Evolutionary conservation across 2,113 vertebrate genomes (phyloP).

Genomic region (Halichoeres trimaculatus): DNA sequence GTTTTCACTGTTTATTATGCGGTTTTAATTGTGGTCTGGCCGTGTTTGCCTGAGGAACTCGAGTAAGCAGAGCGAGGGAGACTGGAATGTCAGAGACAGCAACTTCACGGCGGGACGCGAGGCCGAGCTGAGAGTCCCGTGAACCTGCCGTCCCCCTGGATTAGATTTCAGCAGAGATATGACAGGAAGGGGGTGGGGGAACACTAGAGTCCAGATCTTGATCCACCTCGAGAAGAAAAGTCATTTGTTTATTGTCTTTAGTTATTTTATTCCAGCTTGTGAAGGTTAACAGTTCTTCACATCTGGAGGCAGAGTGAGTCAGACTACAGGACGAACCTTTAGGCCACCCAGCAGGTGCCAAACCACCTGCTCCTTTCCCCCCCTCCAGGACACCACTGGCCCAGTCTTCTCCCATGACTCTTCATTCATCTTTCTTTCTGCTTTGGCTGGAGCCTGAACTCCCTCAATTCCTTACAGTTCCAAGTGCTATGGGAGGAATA

Average conservation of each 20-base stretch:
- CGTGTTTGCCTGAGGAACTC: constrained; percentile 26
- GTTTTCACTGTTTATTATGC: constrained; percentile 69
- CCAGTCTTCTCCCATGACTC: constrained; percentile 2
- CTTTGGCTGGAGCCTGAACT: constrained; percentile 53
- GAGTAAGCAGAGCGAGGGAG: constrained; percentile 35
- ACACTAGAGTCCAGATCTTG: constrained; percentile 15
- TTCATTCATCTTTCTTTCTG: constrained; percentile 28
- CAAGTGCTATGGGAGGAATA: constrained; percentile 44
- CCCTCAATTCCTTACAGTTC: constrained; percentile 42
- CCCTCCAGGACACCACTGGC: background rate
- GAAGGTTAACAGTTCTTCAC: constrained; percentile 22
- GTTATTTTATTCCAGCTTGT: constrained; percentile 37
- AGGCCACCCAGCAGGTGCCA: constrained; percentile 61
- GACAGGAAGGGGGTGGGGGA: background rate
- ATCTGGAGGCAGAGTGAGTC: constrained; percentile 31
- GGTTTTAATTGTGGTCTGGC: constrained; percentile 64
- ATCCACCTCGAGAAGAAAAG: background rate
- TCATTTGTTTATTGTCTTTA: constrained; percentile 60
- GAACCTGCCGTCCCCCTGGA: constrained; percentile 56
- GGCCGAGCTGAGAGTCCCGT: constrained; percentile 28
- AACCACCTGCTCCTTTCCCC: constrained; percentile 59
- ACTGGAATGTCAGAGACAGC: constrained; percentile 64
- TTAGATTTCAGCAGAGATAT: constrained; percentile 66
- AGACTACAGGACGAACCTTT: constrained; percentile 8
- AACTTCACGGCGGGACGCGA: constrained; percentile 52